Conservation (phyloP, 2,113 vertebrate genomes). For the Chionomys nivalis region DNA sequence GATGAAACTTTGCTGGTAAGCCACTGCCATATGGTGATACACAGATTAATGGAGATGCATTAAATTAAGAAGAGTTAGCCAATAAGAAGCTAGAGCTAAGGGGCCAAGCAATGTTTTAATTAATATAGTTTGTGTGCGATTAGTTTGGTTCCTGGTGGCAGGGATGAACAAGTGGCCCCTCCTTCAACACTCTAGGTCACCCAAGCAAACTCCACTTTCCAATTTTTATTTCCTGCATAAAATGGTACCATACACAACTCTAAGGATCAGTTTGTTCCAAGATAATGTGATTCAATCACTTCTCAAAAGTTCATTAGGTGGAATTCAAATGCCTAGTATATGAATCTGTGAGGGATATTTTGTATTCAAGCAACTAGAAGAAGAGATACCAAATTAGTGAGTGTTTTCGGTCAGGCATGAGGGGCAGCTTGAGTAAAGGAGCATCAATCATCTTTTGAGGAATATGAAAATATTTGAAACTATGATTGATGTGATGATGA, state of each 20-base stretch:
- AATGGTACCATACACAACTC: not conserved
- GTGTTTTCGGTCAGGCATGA: not conserved
- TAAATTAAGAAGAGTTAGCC: too few species aligned
- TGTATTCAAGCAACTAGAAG: not conserved
- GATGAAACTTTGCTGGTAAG: too few species aligned
- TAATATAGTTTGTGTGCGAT: too few species aligned
- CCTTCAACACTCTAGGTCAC: too few species aligned
- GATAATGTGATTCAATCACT: not conserved
- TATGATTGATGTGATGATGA: not conserved
- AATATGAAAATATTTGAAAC: not conserved
- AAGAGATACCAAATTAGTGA: not conserved
- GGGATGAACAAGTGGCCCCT: too few species aligned
- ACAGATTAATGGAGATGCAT: too few species aligned
- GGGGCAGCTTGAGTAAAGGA: not conserved
- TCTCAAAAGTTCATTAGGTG: not conserved
- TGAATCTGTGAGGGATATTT: not conserved
- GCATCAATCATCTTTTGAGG: not conserved
- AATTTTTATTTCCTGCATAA: not conserved
- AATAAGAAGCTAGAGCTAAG: too few species aligned
- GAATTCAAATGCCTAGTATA: not conserved
- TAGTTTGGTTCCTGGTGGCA: too few species aligned
- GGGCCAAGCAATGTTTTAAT: too few species aligned
- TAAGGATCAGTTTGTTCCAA: not conserved
- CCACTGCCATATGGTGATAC: too few species aligned
- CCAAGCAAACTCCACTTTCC: not conserved